A percentile compares a stretch with the other conserved stretches of the same genome.
Evolutionary conservation across 1,140 invertebrate genomes (phyloP).

Genomic region (Bemisia tabaci): DNA sequence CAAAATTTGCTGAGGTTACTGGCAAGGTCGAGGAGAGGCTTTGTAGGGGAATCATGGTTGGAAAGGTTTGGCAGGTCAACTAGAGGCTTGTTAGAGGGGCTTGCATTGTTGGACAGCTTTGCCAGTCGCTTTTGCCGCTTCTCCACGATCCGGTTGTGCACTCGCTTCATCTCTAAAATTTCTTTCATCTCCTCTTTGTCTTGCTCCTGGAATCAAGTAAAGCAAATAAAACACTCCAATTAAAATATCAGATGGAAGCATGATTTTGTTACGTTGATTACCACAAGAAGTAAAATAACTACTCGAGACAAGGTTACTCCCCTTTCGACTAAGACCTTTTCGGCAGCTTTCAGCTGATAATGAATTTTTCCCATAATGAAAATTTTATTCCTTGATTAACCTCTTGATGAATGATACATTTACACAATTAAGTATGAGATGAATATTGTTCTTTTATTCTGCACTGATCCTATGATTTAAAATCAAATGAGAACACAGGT

Average conservation of each 20-base stretch:
- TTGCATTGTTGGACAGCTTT: not conserved
- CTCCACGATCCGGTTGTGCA: conserved; percentile 57
- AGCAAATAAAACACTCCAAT: not conserved
- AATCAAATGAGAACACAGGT: too few relatives aligned
- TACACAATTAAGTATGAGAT: too few relatives aligned
- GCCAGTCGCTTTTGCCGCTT: conserved; percentile 29
- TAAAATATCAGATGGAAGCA: too few relatives aligned
- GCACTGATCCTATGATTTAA: too few relatives aligned
- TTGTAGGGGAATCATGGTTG: not conserved
- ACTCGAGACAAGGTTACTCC: not conserved
- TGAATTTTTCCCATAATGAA: too few relatives aligned
- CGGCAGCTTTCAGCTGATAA: too few relatives aligned
- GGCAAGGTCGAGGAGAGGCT: not conserved
- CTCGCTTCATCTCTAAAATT: conserved; percentile 77
- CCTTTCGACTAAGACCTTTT: too few relatives aligned
- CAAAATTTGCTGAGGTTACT: not conserved
- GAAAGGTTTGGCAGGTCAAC: not conserved
- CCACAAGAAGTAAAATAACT: too few relatives aligned
- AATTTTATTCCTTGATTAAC: too few relatives aligned
- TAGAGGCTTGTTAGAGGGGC: not conserved
- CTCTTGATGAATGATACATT: too few relatives aligned
- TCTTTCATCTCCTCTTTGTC: conserved; percentile 89
- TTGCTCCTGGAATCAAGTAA: conserved; percentile 50
- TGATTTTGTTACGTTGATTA: too few relatives aligned
- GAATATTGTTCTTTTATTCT: too few relatives aligned